phyloP scores from a whole-genome alignment of 2,888 invertebrate species.

The Acleris literana region DNA sequence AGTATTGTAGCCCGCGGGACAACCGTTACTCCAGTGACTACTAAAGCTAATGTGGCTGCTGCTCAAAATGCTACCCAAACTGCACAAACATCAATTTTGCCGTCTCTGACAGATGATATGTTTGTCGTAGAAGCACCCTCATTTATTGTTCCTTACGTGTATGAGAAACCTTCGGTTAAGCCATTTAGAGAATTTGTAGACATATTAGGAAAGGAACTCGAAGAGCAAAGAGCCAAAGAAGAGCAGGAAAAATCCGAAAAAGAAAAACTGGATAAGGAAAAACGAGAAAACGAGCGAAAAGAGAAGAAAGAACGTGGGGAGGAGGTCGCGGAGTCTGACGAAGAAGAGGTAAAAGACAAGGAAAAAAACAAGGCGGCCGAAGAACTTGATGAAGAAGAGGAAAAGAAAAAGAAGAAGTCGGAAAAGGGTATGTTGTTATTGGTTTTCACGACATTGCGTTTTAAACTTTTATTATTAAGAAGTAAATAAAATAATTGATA shows the following conservation, averaged over 20 bases:
- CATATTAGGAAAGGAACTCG: constrained; percentile 85
- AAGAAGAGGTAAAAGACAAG: constrained; percentile 35
- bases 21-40: constrained; percentile 66
- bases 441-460: background rate
- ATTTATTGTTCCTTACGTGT: constrained; percentile 96
- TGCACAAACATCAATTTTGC: constrained; percentile 87
- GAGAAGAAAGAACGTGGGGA: constrained; percentile 57
- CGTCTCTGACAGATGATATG: constrained; percentile 95
- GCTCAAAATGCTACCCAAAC: constrained; percentile 62
- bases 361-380: background rate
- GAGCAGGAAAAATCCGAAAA: constrained; percentile 69
- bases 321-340: constrained; percentile 56
- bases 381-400: constrained; percentile 32
- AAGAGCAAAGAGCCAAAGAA: constrained; percentile 83
- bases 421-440: constrained; percentile 43
- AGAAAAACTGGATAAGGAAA: constrained; percentile 62
- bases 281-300: constrained; percentile 52
- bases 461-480: background rate
- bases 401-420: constrained; percentile 55
- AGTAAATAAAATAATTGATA: too few species aligned
- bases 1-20: constrained; percentile 72
- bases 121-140: constrained; percentile 96
- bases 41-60: constrained; percentile 53
- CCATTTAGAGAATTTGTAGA: constrained; percentile 89
- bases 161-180: constrained; percentile 93